Percentiles rank a stretch among this genome's conserved stretches.
phyloP scores from a whole-genome alignment of 2,797 vertebrate species.

The Gorsachius magnificus region DNA sequence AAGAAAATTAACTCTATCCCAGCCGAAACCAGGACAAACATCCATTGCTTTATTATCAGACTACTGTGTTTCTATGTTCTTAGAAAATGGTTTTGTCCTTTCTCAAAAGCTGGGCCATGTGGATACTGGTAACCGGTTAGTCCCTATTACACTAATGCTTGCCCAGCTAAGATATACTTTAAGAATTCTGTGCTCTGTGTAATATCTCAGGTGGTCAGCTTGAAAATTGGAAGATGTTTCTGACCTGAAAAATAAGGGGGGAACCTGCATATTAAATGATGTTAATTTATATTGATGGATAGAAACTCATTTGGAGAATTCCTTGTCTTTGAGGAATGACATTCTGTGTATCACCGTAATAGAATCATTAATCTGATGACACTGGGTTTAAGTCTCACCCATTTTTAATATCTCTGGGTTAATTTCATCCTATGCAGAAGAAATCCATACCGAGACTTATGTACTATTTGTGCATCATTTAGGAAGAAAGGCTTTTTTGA shows the following conservation, averaged over 20 bases:
- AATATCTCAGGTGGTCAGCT: neutral
- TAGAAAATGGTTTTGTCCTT: neutral
- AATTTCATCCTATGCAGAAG: neutral
- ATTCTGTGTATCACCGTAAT: neutral
- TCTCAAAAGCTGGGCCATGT: neutral
- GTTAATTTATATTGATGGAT: neutral
- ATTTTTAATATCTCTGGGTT: neutral
- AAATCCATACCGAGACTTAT: fast-evolving
- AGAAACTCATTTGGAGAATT: neutral
- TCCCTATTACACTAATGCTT: neutral
- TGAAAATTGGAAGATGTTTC: neutral
- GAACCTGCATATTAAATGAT: neutral
- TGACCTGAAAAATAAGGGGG: neutral
- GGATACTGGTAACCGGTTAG: neutral
- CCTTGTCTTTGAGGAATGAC: neutral
- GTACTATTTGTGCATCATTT: neutral
- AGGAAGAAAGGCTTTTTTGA: neutral
- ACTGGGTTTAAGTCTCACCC: neutral
- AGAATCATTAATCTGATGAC: neutral
- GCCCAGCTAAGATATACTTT: neutral
- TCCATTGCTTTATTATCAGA: neutral
- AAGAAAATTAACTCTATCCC: too few species aligned
- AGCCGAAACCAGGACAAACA: too few species aligned
- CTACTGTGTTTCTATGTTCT: neutral
- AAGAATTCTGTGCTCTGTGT: neutral